Base-by-base conservation (phyloP, 2,113 vertebrate species). In the Uropsilus gracilis region DNA sequence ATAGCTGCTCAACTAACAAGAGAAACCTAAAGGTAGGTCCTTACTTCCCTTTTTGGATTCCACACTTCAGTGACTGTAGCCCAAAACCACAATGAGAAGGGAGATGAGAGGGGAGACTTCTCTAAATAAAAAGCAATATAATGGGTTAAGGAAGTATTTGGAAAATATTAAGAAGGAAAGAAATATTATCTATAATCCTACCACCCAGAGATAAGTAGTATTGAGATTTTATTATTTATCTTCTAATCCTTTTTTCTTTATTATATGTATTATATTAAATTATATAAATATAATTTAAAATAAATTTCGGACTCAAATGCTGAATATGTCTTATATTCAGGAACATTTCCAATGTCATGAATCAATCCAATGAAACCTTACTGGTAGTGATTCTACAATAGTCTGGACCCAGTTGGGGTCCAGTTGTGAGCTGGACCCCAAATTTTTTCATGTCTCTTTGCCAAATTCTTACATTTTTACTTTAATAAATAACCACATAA, bases 91-190 rank as follows among this genome's bases (percentile, higher is more conserved):
- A 55, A 24, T 28, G 39, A 34, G 34, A 78, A 73, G 28, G 28
- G 26, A 63, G 42, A 77, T 80, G 46, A 46, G 4, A 28, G 32
- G n/a, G 18, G 32, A 34, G n/a, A 2, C 6, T 77, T 48, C 86
- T 76, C 64, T 63, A 72, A 71, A 75, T 28, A 48, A 80, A 88
- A 64, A 53, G 71, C 46, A 50, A 30, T 48, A 68, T 66, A 55
- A 42, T 80, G 11, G 20, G n/a, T 71, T 86, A 5, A 5, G 64
- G 71, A 84, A 77, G 20, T 59, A 90, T 66, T 44, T 71, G 28
- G 30, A 94, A 94, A 64, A 46, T 53, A 82, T 55, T 89, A 93
- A 95, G 44, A 89, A 91, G 75, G 11, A 86, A 94, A 68, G 76
- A 24, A 96, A 69, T 68, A 34, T 89, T 63, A 68, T 16, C n/a